Conservation (phyloP, 2,888 invertebrate species). For the Drosophila acutilabella region DNA sequence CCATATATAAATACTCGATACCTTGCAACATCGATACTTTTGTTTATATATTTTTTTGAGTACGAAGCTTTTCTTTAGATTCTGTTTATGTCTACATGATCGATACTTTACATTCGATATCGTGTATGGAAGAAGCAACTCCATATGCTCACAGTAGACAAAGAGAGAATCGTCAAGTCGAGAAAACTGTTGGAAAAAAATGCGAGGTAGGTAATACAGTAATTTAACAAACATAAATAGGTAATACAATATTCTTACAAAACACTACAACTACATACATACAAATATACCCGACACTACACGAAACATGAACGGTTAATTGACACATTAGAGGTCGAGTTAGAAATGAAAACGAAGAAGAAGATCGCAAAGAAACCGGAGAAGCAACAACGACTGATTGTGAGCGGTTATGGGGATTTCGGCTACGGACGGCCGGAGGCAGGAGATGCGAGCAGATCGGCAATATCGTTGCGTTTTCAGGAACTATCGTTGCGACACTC, state of each 20-base stretch:
- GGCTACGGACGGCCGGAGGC: constrained; percentile 1
- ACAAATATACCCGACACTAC: background rate
- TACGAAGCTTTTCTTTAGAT: no score
- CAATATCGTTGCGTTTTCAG: constrained; percentile 44
- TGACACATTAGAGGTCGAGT: background rate
- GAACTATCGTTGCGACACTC: constrained; percentile 37
- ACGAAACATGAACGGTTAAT: background rate
- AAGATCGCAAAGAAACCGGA: background rate
- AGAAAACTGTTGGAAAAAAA: background rate
- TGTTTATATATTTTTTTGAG: no score
- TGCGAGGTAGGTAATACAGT: background rate
- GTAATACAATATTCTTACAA: no score
- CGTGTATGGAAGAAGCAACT: no score
- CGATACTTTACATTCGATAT: no score
- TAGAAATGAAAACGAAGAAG: constrained; percentile 9
- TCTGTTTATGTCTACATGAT: no score
- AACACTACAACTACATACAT: no score
- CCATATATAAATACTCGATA: no score
- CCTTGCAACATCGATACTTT: no score
- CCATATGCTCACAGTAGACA: background rate
- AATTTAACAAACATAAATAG: background rate
- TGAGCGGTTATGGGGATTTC: background rate
- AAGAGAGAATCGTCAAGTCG: background rate
- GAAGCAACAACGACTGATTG: background rate
- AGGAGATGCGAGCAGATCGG: background rate